Evolutionary conservation across 2,888 invertebrate species (phyloP), one percentile per base, ranked within the genome.

Genomic region (Disparrhopalites patrizii): DNA sequence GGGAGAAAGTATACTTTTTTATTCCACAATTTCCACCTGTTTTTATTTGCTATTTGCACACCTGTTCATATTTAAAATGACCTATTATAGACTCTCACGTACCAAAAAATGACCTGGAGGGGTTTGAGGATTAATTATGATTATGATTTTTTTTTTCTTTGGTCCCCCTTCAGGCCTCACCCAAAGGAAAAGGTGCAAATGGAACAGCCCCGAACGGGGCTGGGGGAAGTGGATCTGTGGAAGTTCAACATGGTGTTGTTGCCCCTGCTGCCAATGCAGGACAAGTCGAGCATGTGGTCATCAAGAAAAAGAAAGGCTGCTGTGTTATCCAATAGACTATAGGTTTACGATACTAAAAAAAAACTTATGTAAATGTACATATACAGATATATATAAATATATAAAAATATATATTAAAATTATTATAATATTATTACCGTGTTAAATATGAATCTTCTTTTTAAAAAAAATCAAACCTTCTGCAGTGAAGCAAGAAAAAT

Each of bases 251-350:
- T 75, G 87, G 86, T 73, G 84, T 87, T 68, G 87, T 88, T 67
- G 82, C 83, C 76, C 86, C 87, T 68, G 88, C 87, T 76, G 88
- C 89, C 78, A 85, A 85, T 76, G 84, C 84, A 70, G 83, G 83
- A 77, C 91, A 91, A 81, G 90, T 92, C 74, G 93, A 93, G 81
- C 92, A 90, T 81, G 91, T 94, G 78, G 89, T 90, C 79, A 86
- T 93, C 79, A 93, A 93, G 85, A 93, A 93, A 85, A 93, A 93
- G 83, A 91, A 90, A 81, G 93, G 92, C 84, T 93, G 93, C 86
- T 94, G 94, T 85, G 90, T 90, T 80, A 85, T 93, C 80, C 92
- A 93, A 87, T 93, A 91, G 71, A 66, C 69, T 71, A 66, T 63
- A 85, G 56, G 51, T 61, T 65, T 55, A 38, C n/a, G n/a, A n/a